Conservation (phyloP, 1,140 invertebrate species). For the Lepidotrigona ventralis region DNA sequence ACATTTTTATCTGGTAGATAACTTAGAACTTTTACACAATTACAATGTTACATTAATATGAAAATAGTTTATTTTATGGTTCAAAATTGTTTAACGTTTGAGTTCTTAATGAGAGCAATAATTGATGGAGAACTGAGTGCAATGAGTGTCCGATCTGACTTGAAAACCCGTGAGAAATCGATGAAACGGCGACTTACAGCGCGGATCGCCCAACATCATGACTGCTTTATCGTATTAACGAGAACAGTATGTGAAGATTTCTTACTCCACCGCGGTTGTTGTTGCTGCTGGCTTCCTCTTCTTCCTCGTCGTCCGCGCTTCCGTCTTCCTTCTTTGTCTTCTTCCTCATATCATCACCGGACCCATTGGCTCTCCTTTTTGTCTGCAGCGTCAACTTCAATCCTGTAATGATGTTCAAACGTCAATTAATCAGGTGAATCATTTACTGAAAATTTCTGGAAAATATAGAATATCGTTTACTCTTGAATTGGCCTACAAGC, state of each 20-base stretch:
- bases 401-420: slow-evolving; percentile 74
- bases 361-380: slow-evolving; percentile 87
- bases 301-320: slow-evolving; percentile 83
- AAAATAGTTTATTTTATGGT: background rate
- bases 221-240: slow-evolving; percentile 43
- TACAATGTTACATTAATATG: too few relatives aligned
- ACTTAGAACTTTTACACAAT: background rate
- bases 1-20: background rate
- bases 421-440: background rate
- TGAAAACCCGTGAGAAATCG: slow-evolving; percentile 29
- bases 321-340: slow-evolving; percentile 83
- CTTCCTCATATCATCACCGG: slow-evolving; percentile 83
- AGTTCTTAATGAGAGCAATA: background rate
- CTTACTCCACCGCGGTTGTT: slow-evolving; percentile 80
- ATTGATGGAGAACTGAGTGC: background rate
- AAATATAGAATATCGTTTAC: background rate
- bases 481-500: background rate
- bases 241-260: slow-evolving; percentile 54
- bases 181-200: slow-evolving; percentile 44
- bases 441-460: background rate
- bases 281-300: slow-evolving; percentile 81
- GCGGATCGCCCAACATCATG: slow-evolving; percentile 26
- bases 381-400: slow-evolving; percentile 94
- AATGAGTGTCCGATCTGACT: slow-evolving; percentile 2
- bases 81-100: too few relatives aligned